Percentiles rank a stretch among this genome's conserved stretches.
phyloP scores from a whole-genome alignment of 2,888 invertebrate species.

The Drosophila pseudotalamancana region DNA sequence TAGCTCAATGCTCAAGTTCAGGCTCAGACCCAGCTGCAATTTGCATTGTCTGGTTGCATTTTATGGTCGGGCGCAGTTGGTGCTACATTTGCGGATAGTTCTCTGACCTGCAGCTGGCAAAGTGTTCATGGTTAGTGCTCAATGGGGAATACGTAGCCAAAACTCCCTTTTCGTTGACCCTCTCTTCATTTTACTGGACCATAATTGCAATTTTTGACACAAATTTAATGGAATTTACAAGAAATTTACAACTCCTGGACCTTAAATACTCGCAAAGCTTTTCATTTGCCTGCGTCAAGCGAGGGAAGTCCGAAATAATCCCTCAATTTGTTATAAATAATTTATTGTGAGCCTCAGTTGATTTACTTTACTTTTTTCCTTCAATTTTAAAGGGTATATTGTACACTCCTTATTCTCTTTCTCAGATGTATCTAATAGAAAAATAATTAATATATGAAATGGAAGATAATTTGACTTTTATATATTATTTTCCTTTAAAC shows the following conservation, averaged over 20 bases:
- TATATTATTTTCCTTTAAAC: not conserved
- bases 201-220: no score
- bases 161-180: not conserved
- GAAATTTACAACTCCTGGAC: not conserved
- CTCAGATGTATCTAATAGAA: not conserved
- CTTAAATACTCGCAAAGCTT: constrained; percentile 43
- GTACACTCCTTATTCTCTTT: constrained; percentile 14
- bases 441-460: no score
- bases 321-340: constrained; percentile 62
- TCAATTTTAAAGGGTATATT: constrained; percentile 16
- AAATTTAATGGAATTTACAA: constrained; percentile 50
- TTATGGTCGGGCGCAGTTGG: constrained; percentile 47
- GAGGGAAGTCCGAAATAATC: constrained; percentile 42
- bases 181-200: no score
- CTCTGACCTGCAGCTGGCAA: constrained; percentile 38
- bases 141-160: constrained; percentile 3
- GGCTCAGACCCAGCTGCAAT: constrained; percentile 27
- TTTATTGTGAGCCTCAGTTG: constrained; percentile 40
- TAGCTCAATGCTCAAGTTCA: not conserved
- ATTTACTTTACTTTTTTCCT: constrained; percentile 21
- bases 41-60: constrained; percentile 68
- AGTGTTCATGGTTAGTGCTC: constrained; percentile 27
- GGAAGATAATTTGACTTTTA: no score
- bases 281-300: constrained; percentile 18
- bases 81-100: constrained; percentile 40